Percentiles rank a stretch among this genome's conserved stretches.
Conservation (phyloP, 2,797 vertebrate genomes). For the Artibeus lituratus region DNA sequence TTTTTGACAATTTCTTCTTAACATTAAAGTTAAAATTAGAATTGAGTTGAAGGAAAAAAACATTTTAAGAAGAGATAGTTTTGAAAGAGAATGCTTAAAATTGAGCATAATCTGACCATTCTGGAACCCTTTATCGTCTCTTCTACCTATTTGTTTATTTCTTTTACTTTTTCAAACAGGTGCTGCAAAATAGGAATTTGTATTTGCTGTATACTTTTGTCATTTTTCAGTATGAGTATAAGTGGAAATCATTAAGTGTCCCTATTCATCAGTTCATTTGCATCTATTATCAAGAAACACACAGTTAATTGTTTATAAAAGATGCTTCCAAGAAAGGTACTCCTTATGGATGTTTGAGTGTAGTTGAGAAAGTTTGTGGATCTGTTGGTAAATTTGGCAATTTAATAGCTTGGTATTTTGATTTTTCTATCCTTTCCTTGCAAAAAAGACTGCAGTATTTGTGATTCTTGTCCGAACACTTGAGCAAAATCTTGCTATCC, state of each 20-base stretch:
- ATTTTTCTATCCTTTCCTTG: neutral
- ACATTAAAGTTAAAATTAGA: neutral
- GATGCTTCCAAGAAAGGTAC: neutral
- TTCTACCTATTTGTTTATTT: neutral
- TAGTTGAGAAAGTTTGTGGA: neutral
- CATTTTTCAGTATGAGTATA: neutral
- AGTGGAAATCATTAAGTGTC: neutral
- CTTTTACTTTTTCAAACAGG: neutral
- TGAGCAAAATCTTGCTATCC: neutral
- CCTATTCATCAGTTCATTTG: neutral
- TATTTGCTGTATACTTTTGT: neutral
- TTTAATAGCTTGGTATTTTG: neutral
- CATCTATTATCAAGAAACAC: neutral
- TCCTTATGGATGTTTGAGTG: neutral
- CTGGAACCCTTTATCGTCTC: neutral
- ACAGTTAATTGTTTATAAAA: neutral
- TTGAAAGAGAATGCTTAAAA: neutral
- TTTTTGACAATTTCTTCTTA: neutral
- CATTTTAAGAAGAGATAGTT: neutral
- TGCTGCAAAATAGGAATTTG: neutral
- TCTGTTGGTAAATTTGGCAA: neutral
- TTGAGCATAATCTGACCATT: neutral
- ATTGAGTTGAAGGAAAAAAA: neutral
- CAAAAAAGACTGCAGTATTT: neutral
- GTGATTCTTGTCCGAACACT: neutral